Evolutionary conservation across 2,888 invertebrate species (phyloP), one percentile per base, ranked within the genome.

Genomic region (Rhamnusium bicolor): DNA sequence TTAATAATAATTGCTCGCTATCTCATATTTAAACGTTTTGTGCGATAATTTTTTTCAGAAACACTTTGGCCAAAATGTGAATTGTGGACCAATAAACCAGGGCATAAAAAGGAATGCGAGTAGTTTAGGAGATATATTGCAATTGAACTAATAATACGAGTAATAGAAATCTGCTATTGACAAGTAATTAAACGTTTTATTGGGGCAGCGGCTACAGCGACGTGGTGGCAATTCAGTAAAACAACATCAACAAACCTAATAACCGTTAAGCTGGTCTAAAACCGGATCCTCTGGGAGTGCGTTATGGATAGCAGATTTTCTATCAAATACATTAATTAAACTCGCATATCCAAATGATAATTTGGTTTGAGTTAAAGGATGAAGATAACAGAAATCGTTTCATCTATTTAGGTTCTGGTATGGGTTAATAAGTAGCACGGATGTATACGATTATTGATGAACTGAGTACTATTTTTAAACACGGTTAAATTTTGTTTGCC

Each of bases 151-250:
- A 84, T 84, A 85, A 84, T 81, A 73, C 73, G 70, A 78, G 80
- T 82, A 83, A 84, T 83, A 84, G 83, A 82, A 84, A 81, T 80
- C 84, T 85, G 84, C 81, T 82, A 83, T 82, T 84, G 85, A 85
- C 84, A 85, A 85, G 84, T 84, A 85, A 85, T 85, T 85, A 85
- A 85, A 73, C 84, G 83, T 84, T 84, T 85, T 84, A 84, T 84
- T 84, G 84, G 82, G 83, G 32, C 54, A 7, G 54, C 68, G 58
- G 72, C 19, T 47, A 67, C 67, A 46, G 67, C 56, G 56, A 56
- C 67, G 67, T 46, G 46, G 21, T 29, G 67, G 54, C 46, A 32
- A 67, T 67, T 67, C 67, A 56, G 54, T 56, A 67, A 56, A 67
- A 67, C 54, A 54, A 54, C 46, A 56, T 56, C 46, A 67, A 67